Conservation (phyloP, 2,888 invertebrate species). For the Dichetophora obliterata region DNA sequence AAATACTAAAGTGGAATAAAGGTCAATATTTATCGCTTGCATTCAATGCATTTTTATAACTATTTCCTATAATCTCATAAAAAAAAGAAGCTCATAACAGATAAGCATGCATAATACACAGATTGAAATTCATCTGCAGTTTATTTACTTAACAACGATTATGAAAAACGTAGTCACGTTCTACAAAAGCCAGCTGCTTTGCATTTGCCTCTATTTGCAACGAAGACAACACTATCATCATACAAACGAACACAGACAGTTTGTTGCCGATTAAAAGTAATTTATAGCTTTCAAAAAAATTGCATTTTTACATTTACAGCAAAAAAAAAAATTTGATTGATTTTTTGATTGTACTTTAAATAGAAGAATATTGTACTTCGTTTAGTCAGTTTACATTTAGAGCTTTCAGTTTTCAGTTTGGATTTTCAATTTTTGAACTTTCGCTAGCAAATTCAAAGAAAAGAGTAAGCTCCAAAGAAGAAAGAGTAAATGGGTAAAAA, state of each 20-base stretch:
- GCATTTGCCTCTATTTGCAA: not conserved
- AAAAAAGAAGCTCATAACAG: not conserved
- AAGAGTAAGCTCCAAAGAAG: no score
- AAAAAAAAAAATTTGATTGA: no score
- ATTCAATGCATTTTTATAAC: not conserved
- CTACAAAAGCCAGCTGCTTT: not conserved
- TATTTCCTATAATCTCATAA: not conserved
- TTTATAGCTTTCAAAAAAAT: no score
- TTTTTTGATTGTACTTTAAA: no score
- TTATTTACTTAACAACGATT: not conserved
- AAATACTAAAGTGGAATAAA: not conserved
- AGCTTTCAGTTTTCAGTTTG: no score
- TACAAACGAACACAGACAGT: not conserved
- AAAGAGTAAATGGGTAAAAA: no score
- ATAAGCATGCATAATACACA: not conserved
- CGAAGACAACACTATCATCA: not conserved
- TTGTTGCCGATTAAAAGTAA: not conserved
- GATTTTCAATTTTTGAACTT: no score
- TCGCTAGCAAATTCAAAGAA: no score
- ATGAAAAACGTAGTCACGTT: not conserved
- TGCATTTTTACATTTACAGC: not conserved
- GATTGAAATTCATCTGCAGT: not conserved
- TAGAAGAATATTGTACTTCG: no score
- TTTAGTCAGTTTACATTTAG: no score
- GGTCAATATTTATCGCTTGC: not conserved